Base-by-base conservation (phyloP, 2,888 invertebrate genomes). In the Phengaris alcon region DNA sequence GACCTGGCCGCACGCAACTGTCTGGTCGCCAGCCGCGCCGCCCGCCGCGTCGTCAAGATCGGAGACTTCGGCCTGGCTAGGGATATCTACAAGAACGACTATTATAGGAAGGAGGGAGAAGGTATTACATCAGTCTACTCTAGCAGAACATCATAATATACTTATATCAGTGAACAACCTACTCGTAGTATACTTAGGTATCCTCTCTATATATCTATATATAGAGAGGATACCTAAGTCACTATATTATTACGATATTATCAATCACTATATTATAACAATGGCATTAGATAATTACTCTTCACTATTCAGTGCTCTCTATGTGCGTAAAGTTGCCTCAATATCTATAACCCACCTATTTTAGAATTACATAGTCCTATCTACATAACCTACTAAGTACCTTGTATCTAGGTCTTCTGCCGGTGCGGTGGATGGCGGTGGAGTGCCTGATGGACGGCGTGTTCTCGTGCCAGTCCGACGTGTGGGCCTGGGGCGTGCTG, bases 401-500 rank as follows among this genome's bases (percentile, higher is more conserved):
- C 51, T 6, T 22, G 35, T 52, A 9, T 77, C 0, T 95, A 91
- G 97, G 98, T 0, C 90, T 99, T 70, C 88, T 99, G 74, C 99
- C 99, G 2, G 98, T 99, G 0, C 94, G 99, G 64, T 99, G 99
- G 99, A 99, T 99, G 99, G 97, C 99, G 0, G 99, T 99, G 1
- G 99, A 99, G 90, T 98, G 98, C 46, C 91, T 99, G 12, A 96
- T 98, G 2, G 99, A 99, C 86, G 99, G 99, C 0, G 97, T 99
- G 0, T 99, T 99, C 87, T 98, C 99, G 0, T 97, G 97, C 74
- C 99, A 99, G 86, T 98, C 98, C 0, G 99, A 99, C 88, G 98
- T 99, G 6, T 99, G 99, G 99, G 96, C 98, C 0, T 98, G 98
- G 91, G 97, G 97, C 0, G 97, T 99, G 0, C 93, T 99, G 4